Percentiles rank a stretch among this genome's conserved stretches.
These are phyloP conservation scores for Platysternon megacephalum DNA, from an alignment of 2,113 vertebrate genomes.

Conservation along the genomic window DNA sequence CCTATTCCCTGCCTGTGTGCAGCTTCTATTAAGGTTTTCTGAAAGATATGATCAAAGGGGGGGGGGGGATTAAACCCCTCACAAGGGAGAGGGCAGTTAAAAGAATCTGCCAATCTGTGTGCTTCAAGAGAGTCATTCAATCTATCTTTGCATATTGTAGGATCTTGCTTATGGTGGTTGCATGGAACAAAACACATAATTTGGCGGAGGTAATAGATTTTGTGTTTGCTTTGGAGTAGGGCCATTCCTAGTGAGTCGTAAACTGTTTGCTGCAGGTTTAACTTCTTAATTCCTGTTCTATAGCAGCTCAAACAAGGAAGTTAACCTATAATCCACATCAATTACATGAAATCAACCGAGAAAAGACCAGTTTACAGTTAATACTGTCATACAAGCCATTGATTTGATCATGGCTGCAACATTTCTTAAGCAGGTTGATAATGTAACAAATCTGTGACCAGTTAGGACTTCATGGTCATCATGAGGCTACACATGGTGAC, in stretches of 20 bases:
- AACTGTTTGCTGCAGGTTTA: neutral
- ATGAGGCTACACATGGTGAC: fast-evolving
- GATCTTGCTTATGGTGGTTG: neutral
- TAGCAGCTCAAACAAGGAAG: neutral
- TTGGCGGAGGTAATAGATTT: neutral
- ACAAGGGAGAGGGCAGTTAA: neutral
- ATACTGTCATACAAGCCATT: fast-evolving
- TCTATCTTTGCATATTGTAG: neutral
- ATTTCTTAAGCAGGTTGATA: neutral
- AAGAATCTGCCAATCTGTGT: neutral
- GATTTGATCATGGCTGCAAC: fast-evolving
- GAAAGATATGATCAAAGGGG: neutral
- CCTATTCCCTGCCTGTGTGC: neutral
- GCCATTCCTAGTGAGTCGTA: neutral
- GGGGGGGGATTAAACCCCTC: neutral
- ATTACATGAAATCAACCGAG: neutral
- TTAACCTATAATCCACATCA: conserved; percentile 28
- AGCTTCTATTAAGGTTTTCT: neutral
- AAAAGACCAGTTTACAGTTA: neutral
- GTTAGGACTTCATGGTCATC: fast-evolving
- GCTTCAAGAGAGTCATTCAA: fast-evolving
- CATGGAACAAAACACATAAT: neutral
- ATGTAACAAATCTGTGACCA: fast-evolving
- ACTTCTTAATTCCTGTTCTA: conserved; percentile 8
- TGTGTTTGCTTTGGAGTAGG: conserved; percentile 3